Percentiles rank a stretch among this genome's conserved stretches.
phyloP scores from a whole-genome alignment of 2,797 vertebrate genomes.

The Melanotaenia nigrans region DNA sequence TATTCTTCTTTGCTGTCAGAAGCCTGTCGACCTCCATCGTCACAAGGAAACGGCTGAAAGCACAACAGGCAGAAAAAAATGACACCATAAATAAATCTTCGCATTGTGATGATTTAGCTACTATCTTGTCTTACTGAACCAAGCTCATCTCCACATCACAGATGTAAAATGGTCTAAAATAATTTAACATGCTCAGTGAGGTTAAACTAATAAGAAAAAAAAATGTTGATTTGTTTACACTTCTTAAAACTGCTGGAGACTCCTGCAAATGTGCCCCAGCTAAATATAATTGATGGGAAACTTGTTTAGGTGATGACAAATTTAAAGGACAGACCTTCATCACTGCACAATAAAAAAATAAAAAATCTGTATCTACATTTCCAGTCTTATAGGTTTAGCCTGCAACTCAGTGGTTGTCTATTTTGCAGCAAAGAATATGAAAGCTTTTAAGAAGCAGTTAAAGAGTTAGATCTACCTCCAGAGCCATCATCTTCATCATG shows the following conservation, averaged over 20 bases:
- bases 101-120: neutral
- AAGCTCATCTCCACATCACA: neutral
- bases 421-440: too few relatives aligned
- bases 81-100: neutral
- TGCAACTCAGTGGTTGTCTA: neutral
- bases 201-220: neutral
- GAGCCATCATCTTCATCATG: constrained; percentile 93
- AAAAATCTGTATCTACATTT: neutral
- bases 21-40: constrained; percentile 33
- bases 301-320: too few relatives aligned
- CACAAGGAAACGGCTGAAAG: constrained; percentile 60
- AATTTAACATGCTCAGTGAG: too few relatives aligned
- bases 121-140: neutral
- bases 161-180: neutral
- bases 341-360: too few relatives aligned
- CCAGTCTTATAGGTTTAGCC: neutral
- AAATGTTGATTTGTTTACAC: neutral
- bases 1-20: constrained; percentile 56
- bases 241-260: too few relatives aligned
- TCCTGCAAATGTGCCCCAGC: neutral
- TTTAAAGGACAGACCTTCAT: neutral
- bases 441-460: too few relatives aligned
- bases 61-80: neutral
- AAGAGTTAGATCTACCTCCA: constrained; percentile 68
- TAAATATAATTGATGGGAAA: neutral